Conservation (phyloP, 2,888 invertebrate genomes). For the Parnassius glacialis region DNA sequence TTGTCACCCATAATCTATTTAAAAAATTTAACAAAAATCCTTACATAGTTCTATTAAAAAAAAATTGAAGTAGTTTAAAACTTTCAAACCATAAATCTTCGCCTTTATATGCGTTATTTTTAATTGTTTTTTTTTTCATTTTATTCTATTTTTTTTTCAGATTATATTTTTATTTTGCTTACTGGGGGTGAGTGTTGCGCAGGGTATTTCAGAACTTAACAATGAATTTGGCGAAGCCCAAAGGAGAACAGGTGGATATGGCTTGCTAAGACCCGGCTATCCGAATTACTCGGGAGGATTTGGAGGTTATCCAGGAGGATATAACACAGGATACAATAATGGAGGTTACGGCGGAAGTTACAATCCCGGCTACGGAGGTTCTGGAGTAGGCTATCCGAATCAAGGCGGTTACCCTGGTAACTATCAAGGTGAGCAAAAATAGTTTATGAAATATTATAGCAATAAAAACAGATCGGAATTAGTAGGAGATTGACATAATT, state of each 20-base stretch:
- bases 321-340: conserved; percentile 37
- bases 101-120: no score
- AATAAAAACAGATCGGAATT: no score
- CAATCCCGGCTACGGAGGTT: conserved; percentile 39
- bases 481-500: no score
- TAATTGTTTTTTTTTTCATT: no score
- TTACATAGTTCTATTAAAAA: no score
- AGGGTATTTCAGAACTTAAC: conserved; percentile 50
- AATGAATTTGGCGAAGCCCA: conserved; percentile 47
- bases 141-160: conserved; percentile 6
- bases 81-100: no score
- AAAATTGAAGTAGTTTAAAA: no score
- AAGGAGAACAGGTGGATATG: conserved; percentile 60
- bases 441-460: background rate
- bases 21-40: no score
- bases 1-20: no score
- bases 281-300: conserved; percentile 35
- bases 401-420: conserved; percentile 37
- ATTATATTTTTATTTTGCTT: conserved; percentile 51
- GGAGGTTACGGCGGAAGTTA: conserved; percentile 32
- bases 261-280: conserved; percentile 53
- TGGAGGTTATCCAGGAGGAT: conserved; percentile 36
- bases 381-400: conserved; percentile 39
- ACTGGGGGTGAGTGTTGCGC: conserved; percentile 50
- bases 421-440: conserved; percentile 16